A percentile compares a stretch with the other conserved stretches of the same genome.
phyloP scores from a whole-genome alignment of 2,797 vertebrate species.

The Euthynnus affinis region DNA sequence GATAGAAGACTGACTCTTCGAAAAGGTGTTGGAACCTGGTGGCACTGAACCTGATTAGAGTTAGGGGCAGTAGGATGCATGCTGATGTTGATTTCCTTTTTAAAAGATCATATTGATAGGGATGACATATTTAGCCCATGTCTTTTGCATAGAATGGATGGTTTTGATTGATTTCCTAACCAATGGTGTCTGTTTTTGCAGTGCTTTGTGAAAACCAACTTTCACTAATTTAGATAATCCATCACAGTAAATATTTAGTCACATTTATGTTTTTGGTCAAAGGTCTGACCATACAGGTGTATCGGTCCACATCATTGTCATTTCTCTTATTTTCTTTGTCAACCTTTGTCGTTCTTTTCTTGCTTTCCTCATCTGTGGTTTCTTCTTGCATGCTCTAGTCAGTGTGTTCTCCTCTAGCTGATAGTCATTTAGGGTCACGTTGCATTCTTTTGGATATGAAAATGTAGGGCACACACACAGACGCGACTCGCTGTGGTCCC shows the following conservation, averaged over 20 bases:
- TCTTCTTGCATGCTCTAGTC: neutral
- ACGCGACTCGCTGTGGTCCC: constrained; percentile 23
- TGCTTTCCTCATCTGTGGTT: too few relatives aligned
- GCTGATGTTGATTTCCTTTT: neutral
- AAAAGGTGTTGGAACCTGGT: too few relatives aligned
- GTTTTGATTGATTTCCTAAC: too few relatives aligned
- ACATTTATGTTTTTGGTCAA: neutral
- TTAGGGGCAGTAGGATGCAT: too few relatives aligned
- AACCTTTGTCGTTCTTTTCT: too few relatives aligned
- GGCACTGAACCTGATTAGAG: neutral
- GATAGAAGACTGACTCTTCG: neutral
- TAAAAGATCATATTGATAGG: neutral
- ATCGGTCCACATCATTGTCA: too few relatives aligned
- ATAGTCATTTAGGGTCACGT: neutral
- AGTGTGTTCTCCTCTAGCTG: neutral
- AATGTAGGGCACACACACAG: constrained; percentile 5
- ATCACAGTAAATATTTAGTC: neutral
- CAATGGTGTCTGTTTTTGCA: too few relatives aligned
- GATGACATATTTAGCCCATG: neutral
- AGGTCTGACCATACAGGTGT: neutral
- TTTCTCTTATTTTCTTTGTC: too few relatives aligned
- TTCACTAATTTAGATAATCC: too few relatives aligned
- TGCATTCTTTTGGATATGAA: constrained; percentile 13
- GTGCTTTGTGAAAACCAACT: too few relatives aligned
- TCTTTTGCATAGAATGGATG: neutral